Evolutionary conservation across 2,113 vertebrate species (phyloP).

Genomic region (Channa argus): DNA sequence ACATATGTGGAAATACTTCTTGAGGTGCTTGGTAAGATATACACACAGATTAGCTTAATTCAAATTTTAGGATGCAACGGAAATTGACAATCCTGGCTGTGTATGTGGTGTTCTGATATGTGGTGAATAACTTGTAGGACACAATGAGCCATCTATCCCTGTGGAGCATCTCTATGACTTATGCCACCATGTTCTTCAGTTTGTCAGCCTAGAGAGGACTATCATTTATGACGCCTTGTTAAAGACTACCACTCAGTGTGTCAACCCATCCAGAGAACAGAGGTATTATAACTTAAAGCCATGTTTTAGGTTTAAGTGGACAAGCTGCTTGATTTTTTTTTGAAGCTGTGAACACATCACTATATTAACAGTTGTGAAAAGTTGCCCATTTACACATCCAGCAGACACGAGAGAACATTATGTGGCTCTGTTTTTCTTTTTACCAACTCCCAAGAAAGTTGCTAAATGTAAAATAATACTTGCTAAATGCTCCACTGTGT

Average conservation of each 20-base stretch:
- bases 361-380: too few species aligned
- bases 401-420: background rate
- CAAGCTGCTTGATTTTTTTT: slow-evolving; percentile 2
- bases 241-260: slow-evolving; percentile 78
- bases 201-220: slow-evolving; percentile 86
- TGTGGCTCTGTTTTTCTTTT: background rate
- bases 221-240: slow-evolving; percentile 88
- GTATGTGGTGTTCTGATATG: background rate
- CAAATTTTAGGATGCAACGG: background rate
- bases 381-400: background rate
- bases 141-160: slow-evolving; percentile 87
- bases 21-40: slow-evolving; percentile 90
- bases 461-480: background rate
- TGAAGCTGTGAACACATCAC: too few species aligned
- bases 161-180: slow-evolving; percentile 78
- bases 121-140: slow-evolving; percentile 74
- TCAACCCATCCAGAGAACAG: slow-evolving; percentile 85
- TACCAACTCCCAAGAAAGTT: background rate
- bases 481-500: background rate
- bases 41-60: background rate
- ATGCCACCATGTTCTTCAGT: slow-evolving; percentile 87
- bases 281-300: slow-evolving; percentile 80
- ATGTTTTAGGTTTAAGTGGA: background rate
- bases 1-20: slow-evolving; percentile 90
- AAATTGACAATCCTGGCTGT: too few species aligned